Conservation (phyloP, 23 tunicate species). For the Ciona savignyi region DNA sequence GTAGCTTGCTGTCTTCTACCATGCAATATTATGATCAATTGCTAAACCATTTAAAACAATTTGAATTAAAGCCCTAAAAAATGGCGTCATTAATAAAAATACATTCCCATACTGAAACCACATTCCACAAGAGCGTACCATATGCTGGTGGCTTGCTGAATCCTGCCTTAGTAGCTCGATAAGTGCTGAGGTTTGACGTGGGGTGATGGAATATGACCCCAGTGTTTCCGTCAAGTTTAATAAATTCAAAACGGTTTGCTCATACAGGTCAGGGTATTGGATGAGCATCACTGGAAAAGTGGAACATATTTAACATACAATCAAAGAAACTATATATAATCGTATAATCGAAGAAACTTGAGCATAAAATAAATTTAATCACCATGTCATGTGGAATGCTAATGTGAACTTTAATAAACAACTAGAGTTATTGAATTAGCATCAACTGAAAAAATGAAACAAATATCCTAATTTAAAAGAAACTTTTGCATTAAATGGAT, state of each 20-base stretch:
- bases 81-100: too few relatives aligned
- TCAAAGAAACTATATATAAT: background rate
- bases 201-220: constrained; percentile 66
- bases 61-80: too few relatives aligned
- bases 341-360: background rate
- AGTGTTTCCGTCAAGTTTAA: constrained; percentile 42
- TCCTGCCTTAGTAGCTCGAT: constrained; percentile 79
- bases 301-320: background rate
- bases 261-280: constrained; percentile 28
- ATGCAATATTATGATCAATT: too few relatives aligned
- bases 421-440: too few relatives aligned
- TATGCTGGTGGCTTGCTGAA: constrained; percentile 50
- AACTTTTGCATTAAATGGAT: too few relatives aligned
- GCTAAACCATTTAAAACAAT: too few relatives aligned
- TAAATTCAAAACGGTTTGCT: constrained; percentile 54
- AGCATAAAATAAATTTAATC: background rate
- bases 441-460: too few relatives aligned
- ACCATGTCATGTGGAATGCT: too few relatives aligned
- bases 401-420: too few relatives aligned
- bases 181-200: constrained; percentile 51
- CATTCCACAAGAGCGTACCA: constrained; percentile 58
- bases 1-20: too few relatives aligned
- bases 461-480: too few relatives aligned
- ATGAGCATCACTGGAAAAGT: constrained; percentile 48
- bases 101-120: too few relatives aligned